A percentile compares a stretch with the other conserved stretches of the same genome.
phyloP scores from a whole-genome alignment of 2,797 vertebrate genomes.

The Danionella dracula region DNA sequence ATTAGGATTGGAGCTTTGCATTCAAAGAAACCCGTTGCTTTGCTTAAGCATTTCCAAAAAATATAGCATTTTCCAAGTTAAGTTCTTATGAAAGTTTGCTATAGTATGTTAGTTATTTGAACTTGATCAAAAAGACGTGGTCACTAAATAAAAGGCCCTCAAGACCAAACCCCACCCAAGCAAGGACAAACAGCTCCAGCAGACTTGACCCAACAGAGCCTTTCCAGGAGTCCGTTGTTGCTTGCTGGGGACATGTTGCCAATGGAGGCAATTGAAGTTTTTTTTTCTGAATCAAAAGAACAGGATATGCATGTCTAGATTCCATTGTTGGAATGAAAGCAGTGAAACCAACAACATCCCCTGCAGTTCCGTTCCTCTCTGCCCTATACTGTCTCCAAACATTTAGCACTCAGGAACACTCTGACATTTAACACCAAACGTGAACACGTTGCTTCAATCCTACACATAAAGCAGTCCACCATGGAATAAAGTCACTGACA shows the following conservation, averaged over 20 bases:
- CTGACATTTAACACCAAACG: slow-evolving; percentile 5
- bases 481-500: neutral
- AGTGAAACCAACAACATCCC: neutral
- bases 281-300: slow-evolving; percentile 11
- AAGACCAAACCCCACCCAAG: neutral
- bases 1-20: no score
- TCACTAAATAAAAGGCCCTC: slow-evolving; percentile 5
- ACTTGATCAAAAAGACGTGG: neutral
- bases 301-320: slow-evolving; percentile 23
- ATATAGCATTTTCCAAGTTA: neutral
- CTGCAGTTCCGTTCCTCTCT: neutral
- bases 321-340: slow-evolving; percentile 21
- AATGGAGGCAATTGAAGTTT: slow-evolving; percentile 16
- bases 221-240: slow-evolving; percentile 15
- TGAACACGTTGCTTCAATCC: neutral
- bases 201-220: neutral
- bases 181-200: slow-evolving; percentile 6
- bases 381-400: neutral
- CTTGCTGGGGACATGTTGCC: slow-evolving; percentile 3
- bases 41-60: no score
- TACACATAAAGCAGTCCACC: slow-evolving; percentile 7
- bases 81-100: neutral
- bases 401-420: neutral
- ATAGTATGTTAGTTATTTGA: neutral
- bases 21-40: no score